phyloP scores from a whole-genome alignment of 2,113 vertebrate genomes.

The Columbina picui region DNA sequence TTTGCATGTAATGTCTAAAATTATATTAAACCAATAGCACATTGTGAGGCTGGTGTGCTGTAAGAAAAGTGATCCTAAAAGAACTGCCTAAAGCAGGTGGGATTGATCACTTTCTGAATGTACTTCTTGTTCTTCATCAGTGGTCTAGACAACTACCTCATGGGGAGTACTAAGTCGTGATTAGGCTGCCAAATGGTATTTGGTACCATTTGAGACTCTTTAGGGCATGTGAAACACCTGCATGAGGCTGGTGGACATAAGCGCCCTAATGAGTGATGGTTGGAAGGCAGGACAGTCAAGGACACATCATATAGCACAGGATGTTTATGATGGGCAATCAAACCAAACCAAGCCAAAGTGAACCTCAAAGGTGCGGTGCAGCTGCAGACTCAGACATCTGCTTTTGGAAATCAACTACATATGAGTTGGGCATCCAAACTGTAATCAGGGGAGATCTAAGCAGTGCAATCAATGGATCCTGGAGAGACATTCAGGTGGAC shows the following conservation, averaged over 20 bases:
- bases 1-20: neutral
- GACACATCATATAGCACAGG: accelerated
- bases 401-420: neutral
- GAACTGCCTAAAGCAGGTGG: neutral
- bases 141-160: neutral
- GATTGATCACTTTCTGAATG: neutral
- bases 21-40: neutral
- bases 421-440: accelerated
- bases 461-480: neutral
- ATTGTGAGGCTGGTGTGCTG: neutral
- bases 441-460: neutral
- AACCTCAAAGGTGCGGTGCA: accelerated
- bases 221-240: neutral
- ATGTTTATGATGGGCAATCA: neutral
- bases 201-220: neutral
- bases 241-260: neutral
- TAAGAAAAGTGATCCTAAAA: neutral
- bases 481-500: neutral
- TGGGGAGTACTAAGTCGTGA: neutral
- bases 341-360: neutral
- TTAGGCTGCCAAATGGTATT: neutral
- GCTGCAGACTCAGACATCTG: neutral
- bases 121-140: neutral
- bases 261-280: neutral
- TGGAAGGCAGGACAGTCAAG: neutral